Evolutionary conservation across 2,113 vertebrate species (phyloP).

Genomic region (Toxotes chatareus): DNA sequence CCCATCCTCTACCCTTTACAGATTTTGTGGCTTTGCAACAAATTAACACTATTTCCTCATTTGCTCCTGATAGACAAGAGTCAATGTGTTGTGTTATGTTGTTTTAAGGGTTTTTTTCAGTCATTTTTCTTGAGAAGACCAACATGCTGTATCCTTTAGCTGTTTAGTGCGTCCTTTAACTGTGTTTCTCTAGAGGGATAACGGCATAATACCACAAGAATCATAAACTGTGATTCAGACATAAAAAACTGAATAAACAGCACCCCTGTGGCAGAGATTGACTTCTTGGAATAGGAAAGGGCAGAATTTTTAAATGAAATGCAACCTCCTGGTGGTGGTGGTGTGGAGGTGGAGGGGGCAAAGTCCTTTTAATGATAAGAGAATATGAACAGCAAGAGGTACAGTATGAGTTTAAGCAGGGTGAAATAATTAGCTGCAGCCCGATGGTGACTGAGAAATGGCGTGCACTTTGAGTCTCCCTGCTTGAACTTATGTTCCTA

Average conservation of each 20-base stretch:
- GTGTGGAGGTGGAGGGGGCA: not conserved
- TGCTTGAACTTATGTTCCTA: slow-evolving; percentile 16
- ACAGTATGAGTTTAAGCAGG: slow-evolving; percentile 9
- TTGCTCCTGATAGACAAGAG: not conserved
- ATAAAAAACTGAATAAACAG: slow-evolving; percentile 16
- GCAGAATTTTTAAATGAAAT: not conserved
- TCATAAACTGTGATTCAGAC: slow-evolving; percentile 13
- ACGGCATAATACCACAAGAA: not conserved
- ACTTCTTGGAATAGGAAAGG: not conserved
- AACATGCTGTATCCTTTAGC: not conserved
- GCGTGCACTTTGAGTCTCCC: slow-evolving; percentile 19
- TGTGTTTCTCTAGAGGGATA: not conserved
- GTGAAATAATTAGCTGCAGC: slow-evolving; percentile 49
- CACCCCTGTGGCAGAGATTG: slow-evolving; percentile 7
- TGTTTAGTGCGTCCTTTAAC: not conserved
- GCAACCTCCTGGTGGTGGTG: not conserved
- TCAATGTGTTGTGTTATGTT: not conserved
- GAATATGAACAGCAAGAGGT: slow-evolving; percentile 30
- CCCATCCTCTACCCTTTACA: not conserved
- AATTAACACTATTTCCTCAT: not conserved
- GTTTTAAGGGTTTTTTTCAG: not conserved
- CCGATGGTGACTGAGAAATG: slow-evolving; percentile 19
- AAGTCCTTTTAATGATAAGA: slow-evolving; percentile 40
- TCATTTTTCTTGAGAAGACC: not conserved
- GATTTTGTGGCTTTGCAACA: not conserved